Percentiles rank a stretch among this genome's conserved stretches.
These are phyloP conservation scores for Hirtodrosophila cameraria DNA, from an alignment of 2,888 invertebrate species.

Conservation along the genomic window DNA sequence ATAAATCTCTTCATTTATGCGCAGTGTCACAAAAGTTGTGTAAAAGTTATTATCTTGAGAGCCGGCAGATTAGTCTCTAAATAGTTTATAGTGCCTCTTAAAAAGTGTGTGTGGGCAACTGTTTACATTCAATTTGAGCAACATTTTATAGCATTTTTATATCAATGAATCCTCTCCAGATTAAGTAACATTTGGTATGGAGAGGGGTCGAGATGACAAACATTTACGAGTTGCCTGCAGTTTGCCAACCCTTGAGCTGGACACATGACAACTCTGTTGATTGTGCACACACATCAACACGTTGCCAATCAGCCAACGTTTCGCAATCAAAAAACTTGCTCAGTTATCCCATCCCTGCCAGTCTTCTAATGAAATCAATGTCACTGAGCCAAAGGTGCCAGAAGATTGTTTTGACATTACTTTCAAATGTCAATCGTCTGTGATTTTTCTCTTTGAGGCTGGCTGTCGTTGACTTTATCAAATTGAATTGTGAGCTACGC, in stretches of 20 bases:
- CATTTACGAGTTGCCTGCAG: not conserved
- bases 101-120: conserved; percentile 26
- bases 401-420: conserved; percentile 75
- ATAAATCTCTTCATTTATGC: conserved; percentile 3
- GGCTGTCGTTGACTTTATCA: conserved; percentile 46
- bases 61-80: conserved; percentile 11
- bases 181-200: conserved; percentile 29
- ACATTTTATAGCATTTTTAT: conserved; percentile 44
- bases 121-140: conserved; percentile 30
- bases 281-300: conserved; percentile 69
- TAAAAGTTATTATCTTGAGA: conserved; percentile 3
- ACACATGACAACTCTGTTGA: conserved; percentile 62
- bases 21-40: not conserved
- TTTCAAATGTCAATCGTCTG: conserved; percentile 73
- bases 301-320: conserved; percentile 64
- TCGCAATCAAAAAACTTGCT: conserved; percentile 16
- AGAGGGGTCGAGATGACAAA: conserved; percentile 4
- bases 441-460: conserved; percentile 48
- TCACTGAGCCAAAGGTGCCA: conserved; percentile 50
- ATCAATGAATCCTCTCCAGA: conserved; percentile 19
- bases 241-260: conserved; percentile 3
- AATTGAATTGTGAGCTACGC: conserved; percentile 56
- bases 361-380: conserved; percentile 56
- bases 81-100: conserved; percentile 27
- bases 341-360: not conserved